A percentile compares a stretch with the other conserved stretches of the same genome.
These are phyloP conservation scores for Peromyscus aztecus DNA, from an alignment of 2,797 vertebrate genomes.

Conservation along the genomic window DNA sequence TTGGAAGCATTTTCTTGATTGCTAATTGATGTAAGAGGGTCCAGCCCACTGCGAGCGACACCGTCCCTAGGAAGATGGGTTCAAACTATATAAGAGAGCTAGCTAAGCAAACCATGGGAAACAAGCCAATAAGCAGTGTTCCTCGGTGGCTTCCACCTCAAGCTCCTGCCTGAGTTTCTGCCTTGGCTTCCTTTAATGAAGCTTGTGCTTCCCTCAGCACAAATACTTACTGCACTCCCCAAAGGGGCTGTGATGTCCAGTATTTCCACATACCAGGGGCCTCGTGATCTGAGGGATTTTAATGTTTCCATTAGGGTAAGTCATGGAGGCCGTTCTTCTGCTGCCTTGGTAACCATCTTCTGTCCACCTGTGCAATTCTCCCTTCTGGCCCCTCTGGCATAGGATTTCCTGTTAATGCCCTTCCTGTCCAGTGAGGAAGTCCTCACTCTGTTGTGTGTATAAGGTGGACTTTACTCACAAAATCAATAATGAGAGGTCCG, in stretches of 20 bases:
- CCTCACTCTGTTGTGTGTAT: not conserved
- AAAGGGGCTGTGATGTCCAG: not conserved
- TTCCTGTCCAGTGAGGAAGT: not conserved
- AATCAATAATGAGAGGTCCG: not conserved
- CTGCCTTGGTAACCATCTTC: not conserved
- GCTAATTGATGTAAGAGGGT: not conserved
- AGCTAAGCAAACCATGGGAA: not conserved
- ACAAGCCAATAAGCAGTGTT: not conserved
- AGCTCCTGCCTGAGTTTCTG: not conserved
- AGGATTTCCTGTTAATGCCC: not conserved
- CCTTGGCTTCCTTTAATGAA: not conserved
- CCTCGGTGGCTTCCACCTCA: not conserved
- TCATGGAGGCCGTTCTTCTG: not conserved
- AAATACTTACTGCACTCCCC: not conserved
- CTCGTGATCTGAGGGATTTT: not conserved
- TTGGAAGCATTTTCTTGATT: not conserved
- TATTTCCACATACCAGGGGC: not conserved
- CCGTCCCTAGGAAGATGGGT: not conserved
- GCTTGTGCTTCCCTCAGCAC: not conserved
- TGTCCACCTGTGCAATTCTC: not conserved
- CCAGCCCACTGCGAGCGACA: not conserved
- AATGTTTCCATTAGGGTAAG: not conserved
- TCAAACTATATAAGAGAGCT: not conserved
- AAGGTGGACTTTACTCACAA: not conserved
- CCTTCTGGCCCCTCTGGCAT: not conserved